A percentile compares a stretch with the other conserved stretches of the same genome.
These are phyloP conservation scores for Monopterus albus DNA, from an alignment of 2,113 vertebrate genomes.

Conservation along the genomic window DNA sequence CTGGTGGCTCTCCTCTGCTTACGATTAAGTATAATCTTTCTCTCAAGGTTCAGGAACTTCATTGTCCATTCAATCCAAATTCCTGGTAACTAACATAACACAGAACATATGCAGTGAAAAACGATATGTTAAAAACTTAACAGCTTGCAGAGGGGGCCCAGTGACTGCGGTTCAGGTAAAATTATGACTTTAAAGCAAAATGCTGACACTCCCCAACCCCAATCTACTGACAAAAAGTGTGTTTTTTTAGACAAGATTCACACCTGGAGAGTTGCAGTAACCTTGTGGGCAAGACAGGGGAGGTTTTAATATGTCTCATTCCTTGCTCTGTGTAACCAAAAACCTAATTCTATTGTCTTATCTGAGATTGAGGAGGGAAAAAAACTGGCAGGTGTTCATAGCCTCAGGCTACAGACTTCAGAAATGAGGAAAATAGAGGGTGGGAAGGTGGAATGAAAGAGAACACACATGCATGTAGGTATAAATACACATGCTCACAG, in stretches of 20 bases:
- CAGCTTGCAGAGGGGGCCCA: conserved; percentile 76
- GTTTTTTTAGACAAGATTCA: conserved; percentile 59
- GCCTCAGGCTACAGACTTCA: conserved; percentile 74
- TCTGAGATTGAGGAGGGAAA: conserved; percentile 65
- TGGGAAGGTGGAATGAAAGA: conserved; percentile 68
- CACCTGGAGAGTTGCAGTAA: conserved; percentile 65
- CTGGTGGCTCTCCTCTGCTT: conserved; percentile 56
- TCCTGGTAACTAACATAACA: conserved; percentile 77
- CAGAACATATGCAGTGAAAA: conserved; percentile 78
- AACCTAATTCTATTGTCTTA: conserved; percentile 78
- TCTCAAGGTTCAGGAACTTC: conserved; percentile 76
- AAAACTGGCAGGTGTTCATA: conserved; percentile 77
- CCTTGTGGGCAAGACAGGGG: conserved; percentile 58
- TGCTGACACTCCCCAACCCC: conserved; percentile 18
- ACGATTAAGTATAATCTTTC: conserved; percentile 69
- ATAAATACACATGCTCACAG: conserved; percentile 22
- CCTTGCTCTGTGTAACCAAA: conserved; percentile 68
- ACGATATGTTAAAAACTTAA: conserved; percentile 77
- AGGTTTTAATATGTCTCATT: conserved; percentile 67
- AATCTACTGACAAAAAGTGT: conserved; percentile 58
- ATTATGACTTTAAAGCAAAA: conserved; percentile 69
- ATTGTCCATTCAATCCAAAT: conserved; percentile 78
- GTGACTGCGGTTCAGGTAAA: conserved; percentile 66
- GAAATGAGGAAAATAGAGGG: conserved; percentile 71
- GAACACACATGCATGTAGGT: conserved; percentile 42